Conservation (phyloP, 2,113 vertebrate species). For the Chaetura pelagica region DNA sequence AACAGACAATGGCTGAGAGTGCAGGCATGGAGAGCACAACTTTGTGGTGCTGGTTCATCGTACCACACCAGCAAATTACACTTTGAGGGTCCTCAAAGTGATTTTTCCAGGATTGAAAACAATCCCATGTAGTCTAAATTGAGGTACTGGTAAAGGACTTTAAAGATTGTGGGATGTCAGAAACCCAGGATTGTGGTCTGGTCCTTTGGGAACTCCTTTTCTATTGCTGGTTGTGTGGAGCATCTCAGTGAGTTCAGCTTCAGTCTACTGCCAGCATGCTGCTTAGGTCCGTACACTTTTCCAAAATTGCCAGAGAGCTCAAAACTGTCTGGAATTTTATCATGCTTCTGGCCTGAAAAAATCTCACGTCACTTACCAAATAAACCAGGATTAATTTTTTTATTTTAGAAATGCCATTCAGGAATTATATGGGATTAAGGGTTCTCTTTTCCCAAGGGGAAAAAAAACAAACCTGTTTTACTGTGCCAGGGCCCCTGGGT, state of each 20-base stretch:
- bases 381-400: neutral
- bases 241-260: neutral
- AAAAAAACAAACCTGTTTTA: accelerated
- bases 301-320: neutral
- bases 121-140: neutral
- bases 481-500: neutral
- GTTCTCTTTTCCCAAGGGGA: neutral
- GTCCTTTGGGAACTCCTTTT: neutral
- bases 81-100: neutral
- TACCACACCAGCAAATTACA: neutral
- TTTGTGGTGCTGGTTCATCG: neutral
- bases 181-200: neutral
- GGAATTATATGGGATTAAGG: neutral
- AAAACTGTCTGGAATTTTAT: neutral
- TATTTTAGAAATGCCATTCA: neutral
- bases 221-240: neutral
- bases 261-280: neutral
- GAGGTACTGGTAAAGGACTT: neutral
- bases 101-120: neutral
- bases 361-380: neutral
- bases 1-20: neutral
- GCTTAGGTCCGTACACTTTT: neutral
- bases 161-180: neutral
- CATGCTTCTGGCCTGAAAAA: neutral
- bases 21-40: neutral